Base-by-base conservation (phyloP, 1,140 invertebrate species). In the Drosophila orosa region DNA sequence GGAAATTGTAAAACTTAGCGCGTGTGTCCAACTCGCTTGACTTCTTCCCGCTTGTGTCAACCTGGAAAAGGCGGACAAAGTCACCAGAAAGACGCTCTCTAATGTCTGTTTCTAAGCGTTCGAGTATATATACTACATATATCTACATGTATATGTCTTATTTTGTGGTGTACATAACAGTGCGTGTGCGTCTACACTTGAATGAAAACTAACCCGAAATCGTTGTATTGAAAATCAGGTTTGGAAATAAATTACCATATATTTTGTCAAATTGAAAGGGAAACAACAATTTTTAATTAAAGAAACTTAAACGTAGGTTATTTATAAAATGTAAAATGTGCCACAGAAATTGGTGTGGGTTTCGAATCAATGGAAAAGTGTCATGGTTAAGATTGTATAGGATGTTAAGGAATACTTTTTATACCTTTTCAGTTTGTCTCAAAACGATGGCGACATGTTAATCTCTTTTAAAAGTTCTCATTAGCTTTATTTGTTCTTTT, bases 1-100 rank as follows among this genome's bases (percentile, higher is more conserved):
- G 63, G 66, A 72, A 82, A 86, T 87, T 87, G 81, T 77, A 63
- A 87, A 87, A 69, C 83, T 87, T 63, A 82, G 61, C 78, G 74
- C 68, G 68, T 67, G 68, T 67, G 82, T 81, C 68, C 81, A 85
- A 82, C 81, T 79, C 59, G 68, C 76, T 81, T 77, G 74, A 77
- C 74, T 77, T 77, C 44, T n/a, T n/a, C 69, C 75, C 63, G 74
- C 82, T 86, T 85, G 50, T 65, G 67, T 45, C 68, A 80, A 44
- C 56, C 22, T 37, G 29, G 9, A 35, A 65, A 42, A 52, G 47
- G 40, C n/a, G 63, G 42, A 40, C 54, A 44, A 57, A 74, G 68
- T 62, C 45, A 47, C 25, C 39, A 39, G 71, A 27, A 74, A 74
- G 56, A 56, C 37, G 52, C 39, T 56, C 61, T 65, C 33, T 57